phyloP scores from a whole-genome alignment of 2,797 vertebrate genomes.

The Octomys mimax region DNA sequence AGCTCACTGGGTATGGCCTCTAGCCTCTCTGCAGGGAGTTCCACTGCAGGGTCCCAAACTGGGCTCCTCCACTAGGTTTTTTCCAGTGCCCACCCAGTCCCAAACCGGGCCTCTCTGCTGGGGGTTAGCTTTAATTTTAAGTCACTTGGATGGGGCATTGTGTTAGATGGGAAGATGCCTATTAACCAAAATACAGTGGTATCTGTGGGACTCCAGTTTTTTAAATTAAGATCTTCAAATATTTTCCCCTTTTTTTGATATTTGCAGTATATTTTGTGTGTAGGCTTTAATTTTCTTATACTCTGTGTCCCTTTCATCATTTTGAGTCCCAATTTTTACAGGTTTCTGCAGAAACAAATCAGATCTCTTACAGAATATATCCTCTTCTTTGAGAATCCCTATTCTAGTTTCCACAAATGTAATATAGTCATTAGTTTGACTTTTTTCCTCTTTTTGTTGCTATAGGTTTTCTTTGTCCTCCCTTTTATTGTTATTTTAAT shows the following conservation, averaged over 20 bases:
- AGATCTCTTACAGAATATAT: background rate
- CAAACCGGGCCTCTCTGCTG: background rate
- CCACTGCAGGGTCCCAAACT: too few species aligned
- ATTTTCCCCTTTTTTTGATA: background rate
- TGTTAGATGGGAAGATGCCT: background rate
- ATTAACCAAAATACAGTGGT: background rate
- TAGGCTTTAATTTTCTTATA: background rate
- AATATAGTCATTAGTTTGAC: background rate
- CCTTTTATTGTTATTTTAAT: background rate
- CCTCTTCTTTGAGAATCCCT: background rate
- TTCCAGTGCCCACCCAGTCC: too few species aligned
- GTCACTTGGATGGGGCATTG: background rate
- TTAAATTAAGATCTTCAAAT: conserved; percentile 21
- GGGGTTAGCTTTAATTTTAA: conserved; percentile 43
- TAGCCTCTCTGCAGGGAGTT: too few species aligned
- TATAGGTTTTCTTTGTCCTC: background rate
- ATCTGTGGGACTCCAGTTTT: background rate
- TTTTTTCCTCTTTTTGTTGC: background rate
- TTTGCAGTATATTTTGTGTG: background rate
- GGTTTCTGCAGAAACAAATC: background rate
- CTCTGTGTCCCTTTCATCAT: background rate
- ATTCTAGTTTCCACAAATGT: conserved; percentile 10
- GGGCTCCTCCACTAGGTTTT: too few species aligned
- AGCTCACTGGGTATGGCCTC: too few species aligned
- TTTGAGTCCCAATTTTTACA: background rate